Base-by-base conservation (phyloP, 2,113 vertebrate species). In the Albula glossodonta region DNA sequence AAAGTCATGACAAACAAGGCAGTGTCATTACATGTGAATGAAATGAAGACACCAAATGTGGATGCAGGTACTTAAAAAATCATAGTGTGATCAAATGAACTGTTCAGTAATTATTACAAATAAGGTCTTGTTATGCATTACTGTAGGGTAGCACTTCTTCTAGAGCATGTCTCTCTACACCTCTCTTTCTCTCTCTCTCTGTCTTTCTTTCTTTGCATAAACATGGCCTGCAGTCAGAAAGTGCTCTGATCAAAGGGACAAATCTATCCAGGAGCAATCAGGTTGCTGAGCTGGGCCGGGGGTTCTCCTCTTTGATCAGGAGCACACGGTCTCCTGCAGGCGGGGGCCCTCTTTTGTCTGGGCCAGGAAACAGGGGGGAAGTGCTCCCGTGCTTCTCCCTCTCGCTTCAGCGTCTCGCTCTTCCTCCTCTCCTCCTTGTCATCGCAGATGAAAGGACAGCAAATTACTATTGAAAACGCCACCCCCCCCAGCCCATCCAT, bases 401-500 rank as follows among this genome's bases (percentile, higher is more conserved):
- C 95, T 96, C 93, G 95, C 95, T 96, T 93, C 93, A 96, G 94
- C 93, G 66, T 74, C 70, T 74, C 70, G 2, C 70, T 31, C 70
- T 31, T 31, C 25, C 90, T 83, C 93, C 90, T 92, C 91, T 94
- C 92, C 94, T 92, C 94, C 70, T 95, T 96, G 96, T 96, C 95
- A 96, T 95, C 86, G 91, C 93, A 97, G 97, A 98, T 98, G 96
- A 98, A 98, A 97, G 96, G 92, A 93, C 92, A 87, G 87, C 95
- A 95, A 96, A 93, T 97, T 96, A 97, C 93, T 92, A 93, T 92
- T 93, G 95, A 94, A 96, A 96, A 97, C 94, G 95, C 94, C 95
- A 93, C 93, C 90, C 74, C 22, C 66, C 50, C 4, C 11, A 9
- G 11, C 17, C 57, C 48, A 70, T 7, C 63, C 70, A 74, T 25